Base-by-base conservation (phyloP, 2,888 invertebrate genomes). In the Apamea anceps region DNA sequence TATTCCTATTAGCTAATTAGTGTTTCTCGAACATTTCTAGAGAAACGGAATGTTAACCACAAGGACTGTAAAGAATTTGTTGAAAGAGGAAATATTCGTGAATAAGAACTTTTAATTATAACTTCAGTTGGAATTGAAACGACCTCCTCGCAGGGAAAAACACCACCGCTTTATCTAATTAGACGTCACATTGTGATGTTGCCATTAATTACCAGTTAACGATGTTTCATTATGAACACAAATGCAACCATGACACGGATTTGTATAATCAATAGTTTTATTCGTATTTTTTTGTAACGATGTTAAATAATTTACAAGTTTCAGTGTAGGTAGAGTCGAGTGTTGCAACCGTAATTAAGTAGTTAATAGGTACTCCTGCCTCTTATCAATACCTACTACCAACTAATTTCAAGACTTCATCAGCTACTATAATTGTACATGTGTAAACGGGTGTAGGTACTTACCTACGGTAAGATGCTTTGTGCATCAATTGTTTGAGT, bases 241-340 rank as follows among this genome's bases (percentile, higher is more conserved):
- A 82, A 79, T 71, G 63, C 48, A 83, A 80, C 88, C 86, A 70
- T 86, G 90, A 85, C 88, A 84, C 79, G 68, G 81, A 88, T 89
- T 84, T 82, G 71, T 84, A 71, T 82, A 78, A 75, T 73, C 25
- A 73, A 66, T 75, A 75, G 51, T 77, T 79, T 68, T 67, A 66
- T 79, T 76, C 21, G 63, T 54, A 67, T 71, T 70, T 42, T 77
- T 76, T 77, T 72, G 13, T 57, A 68, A 51, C 25, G 28, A 62
- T 32, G 45, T 32, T 57, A 62, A 21, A 32, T 25, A 42, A 63
- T 75, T 79, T 51, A 66, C 72, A 76, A 62, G 51, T 72, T 32
- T 18, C 60, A 37, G 42, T 32, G 28, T 45, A 32, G 45, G 54
- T 82, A 37, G 45, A 54, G 57, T 45, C 32, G 37, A 72, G 45